Evolutionary conservation across 2,113 vertebrate genomes (phyloP), one percentile per base, ranked within the genome.

Genomic region (Pampusana beccarii): DNA sequence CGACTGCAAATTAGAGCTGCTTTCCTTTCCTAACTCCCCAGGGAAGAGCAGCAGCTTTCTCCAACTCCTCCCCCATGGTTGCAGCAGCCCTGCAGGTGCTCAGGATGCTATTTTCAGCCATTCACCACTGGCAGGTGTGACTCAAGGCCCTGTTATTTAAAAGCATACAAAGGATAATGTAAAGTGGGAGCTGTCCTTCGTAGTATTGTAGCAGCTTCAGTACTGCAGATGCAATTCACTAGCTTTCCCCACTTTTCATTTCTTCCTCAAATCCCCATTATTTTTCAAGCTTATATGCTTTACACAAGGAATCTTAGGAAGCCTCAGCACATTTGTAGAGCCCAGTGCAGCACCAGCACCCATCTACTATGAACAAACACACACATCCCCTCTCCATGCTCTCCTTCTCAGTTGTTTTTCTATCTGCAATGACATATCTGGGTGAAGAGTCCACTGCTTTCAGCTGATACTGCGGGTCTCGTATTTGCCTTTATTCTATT

Each of bases 21-120:
- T 90, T 86, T 86, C 67, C 85, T 80, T 78, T 87, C 57, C 64
- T 64, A 38, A 70, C 34, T 90, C 90, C 67, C 36, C 60, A 74
- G 94, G 67, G 75, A 95, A 78, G 56, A 88, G 60, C 42, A 88
- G 78, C 72, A 95, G 77, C 73, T 79, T 71, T 79, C 79, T 71
- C 69, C 88, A 96, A 18, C 78, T 94, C 77, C 93, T 78, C 57
- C 65, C 36, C 53, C 72, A n/a, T 5, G 0, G 0, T 7, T 75
- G 80, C 73, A 93, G 78, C 64, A 96, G 73, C 62, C 66, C 74
- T 88, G 90, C 85, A 92, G 92, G 90, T 92, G 72, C 65, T 74
- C 53, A 62, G 48, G 77, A 75, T 85, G 79, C 61, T 95, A 67
- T 91, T 94, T 75, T 88, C 77, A 89, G 73, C 36, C 54, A 31